Evolutionary conservation across 2,888 invertebrate genomes (phyloP), one percentile per base, ranked within the genome.

Genomic region (Scaptomyza tumidula): DNA sequence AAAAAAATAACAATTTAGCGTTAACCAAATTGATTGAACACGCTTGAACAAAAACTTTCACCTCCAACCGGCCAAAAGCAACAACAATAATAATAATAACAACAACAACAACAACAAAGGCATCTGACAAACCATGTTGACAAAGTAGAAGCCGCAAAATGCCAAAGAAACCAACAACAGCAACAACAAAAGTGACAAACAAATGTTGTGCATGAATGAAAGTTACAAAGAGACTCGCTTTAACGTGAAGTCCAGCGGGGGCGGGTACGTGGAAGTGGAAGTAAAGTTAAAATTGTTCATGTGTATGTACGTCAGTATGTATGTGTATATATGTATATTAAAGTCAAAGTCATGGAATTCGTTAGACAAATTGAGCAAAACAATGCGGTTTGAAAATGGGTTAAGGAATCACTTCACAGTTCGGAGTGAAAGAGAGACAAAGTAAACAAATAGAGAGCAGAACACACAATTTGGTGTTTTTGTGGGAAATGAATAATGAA

Each of bases 31-130:
- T 61, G 73, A 75, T 77, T 68, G 78, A 87, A 80, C 76, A 76
- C 76, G 67, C 69, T 56, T 57, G 65, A 60, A 73, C 71, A 77
- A 78, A 89, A 89, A 89, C 89, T 89, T 89, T 89, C 89, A 88
- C 89, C 89, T 70, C 76, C 72, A 71, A 71, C 68, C 46, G 61
- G 69, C 62, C 74, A 71, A 65, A 60, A 69, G 11, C 62, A 62
- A 39, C 60, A 62, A 46, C 60, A 59, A 63, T 65, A 65, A 56
- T 45, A 66, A 45, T n/a, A 61, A 31, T 14, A 44, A 9, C 33
- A 52, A 27, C 9, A 33, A 33, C 41, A 57, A 45, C 64, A 56
- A 63, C 59, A 64, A 49, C 59, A 64, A 56, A 55, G 58, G 57
- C 50, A 54, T 9, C 24, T 24, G 24, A 29, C 56, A 63, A 56